Evolutionary conservation across 2,113 vertebrate species (phyloP).

Genomic region (Catharus bicknelli): DNA sequence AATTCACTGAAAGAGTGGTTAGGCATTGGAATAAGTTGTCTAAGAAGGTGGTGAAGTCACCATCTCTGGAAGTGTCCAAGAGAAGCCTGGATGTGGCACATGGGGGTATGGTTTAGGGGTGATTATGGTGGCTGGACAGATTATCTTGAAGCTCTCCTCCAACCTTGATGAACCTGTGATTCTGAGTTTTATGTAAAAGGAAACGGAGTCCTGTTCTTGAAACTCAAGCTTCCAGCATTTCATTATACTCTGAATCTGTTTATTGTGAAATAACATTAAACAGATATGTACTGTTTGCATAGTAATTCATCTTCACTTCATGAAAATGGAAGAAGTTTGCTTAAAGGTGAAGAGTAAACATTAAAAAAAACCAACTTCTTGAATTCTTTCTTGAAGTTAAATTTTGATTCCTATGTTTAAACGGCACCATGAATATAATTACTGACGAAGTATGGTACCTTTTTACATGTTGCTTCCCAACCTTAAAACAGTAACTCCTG

Average conservation of each 20-base stretch:
- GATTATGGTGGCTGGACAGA: not conserved
- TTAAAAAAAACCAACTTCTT: not conserved
- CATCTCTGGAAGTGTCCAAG: not conserved
- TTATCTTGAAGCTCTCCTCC: not conserved
- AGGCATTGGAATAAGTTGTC: not conserved
- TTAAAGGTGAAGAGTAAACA: not conserved
- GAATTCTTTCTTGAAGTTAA: not conserved
- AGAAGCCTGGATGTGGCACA: not conserved
- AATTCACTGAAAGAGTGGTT: not conserved
- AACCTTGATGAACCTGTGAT: not conserved
- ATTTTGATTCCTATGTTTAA: not conserved
- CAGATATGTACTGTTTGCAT: not conserved
- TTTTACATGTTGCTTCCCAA: not conserved
- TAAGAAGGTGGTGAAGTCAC: not conserved
- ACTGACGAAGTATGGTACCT: not conserved
- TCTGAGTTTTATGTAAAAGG: not conserved
- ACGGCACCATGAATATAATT: not conserved
- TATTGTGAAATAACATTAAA: not conserved
- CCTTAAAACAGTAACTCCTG: not conserved
- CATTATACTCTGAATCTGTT: not conserved
- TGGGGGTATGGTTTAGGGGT: not conserved
- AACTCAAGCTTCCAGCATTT: not conserved
- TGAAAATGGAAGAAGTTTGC: not conserved
- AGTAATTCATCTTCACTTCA: not conserved
- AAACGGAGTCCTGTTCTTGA: not conserved